Evolutionary conservation across 2,797 vertebrate species (phyloP).

Genomic region (Coilia nasus): DNA sequence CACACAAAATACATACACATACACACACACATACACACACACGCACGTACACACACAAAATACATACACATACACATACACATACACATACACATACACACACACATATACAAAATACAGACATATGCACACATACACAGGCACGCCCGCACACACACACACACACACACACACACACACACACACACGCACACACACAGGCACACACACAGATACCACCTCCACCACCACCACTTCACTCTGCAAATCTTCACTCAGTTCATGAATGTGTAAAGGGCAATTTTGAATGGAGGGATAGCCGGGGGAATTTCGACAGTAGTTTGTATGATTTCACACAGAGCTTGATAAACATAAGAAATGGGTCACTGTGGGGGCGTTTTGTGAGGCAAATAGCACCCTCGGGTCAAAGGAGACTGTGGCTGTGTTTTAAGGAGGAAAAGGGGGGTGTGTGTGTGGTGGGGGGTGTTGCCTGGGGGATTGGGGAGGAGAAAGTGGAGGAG

Average conservation of each 20-base stretch:
- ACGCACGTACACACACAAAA: not conserved
- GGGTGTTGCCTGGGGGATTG: not conserved
- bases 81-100: not conserved
- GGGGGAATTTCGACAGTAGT: constrained; percentile 55
- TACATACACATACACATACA: not conserved
- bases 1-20: constrained; percentile 16
- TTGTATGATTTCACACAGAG: constrained; percentile 59
- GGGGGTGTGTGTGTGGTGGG: constrained; percentile 7
- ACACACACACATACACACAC: not conserved
- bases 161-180: not conserved
- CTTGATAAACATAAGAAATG: constrained; percentile 63
- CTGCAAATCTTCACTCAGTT: constrained; percentile 51
- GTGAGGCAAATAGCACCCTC: constrained; percentile 57
- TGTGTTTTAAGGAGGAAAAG: constrained; percentile 53
- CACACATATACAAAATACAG: constrained; percentile 22
- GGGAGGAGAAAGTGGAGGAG: no score
- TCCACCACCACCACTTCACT: constrained; percentile 29
- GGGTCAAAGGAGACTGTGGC: constrained; percentile 48
- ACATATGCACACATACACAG: not conserved
- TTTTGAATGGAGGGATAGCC: constrained; percentile 48
- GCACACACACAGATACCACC: constrained; percentile 11
- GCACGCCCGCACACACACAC: constrained; percentile 18
- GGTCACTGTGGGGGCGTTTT: constrained; percentile 51
- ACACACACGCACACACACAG: constrained; percentile 21
- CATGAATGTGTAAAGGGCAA: constrained; percentile 60